These are phyloP conservation scores for Lepetodrilus schrolli DNA, from an alignment of 2,888 invertebrate genomes.

Conservation along the genomic window DNA sequence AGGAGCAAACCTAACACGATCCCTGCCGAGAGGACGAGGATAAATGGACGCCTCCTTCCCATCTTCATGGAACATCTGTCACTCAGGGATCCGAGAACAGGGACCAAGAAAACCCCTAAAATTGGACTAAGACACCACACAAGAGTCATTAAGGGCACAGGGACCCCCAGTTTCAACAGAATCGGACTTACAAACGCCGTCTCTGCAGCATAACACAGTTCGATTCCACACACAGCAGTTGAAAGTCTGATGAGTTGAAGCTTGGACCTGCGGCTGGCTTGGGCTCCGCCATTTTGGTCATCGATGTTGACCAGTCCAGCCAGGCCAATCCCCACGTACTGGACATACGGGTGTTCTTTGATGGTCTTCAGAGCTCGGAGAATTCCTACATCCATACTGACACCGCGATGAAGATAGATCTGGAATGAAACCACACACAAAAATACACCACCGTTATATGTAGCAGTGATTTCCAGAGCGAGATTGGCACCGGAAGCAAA, in stretches of 20 bases:
- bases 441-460: too few species aligned
- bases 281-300: slow-evolving; percentile 28
- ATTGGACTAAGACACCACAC: slow-evolving; percentile 96
- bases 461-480: too few species aligned
- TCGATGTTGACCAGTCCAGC: slow-evolving; percentile 46
- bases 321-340: slow-evolving; percentile 49
- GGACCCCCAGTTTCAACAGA: slow-evolving; percentile 90
- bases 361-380: slow-evolving; percentile 65
- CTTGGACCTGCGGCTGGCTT: slow-evolving; percentile 74
- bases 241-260: slow-evolving; percentile 85
- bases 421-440: too few species aligned
- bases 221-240: slow-evolving; percentile 96
- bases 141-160: slow-evolving; percentile 93
- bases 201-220: slow-evolving; percentile 97
- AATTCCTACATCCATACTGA: slow-evolving; percentile 71
- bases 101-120: slow-evolving; percentile 94
- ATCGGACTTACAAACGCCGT: slow-evolving; percentile 97
- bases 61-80: slow-evolving; percentile 88
- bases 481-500: too few species aligned
- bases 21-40: slow-evolving; percentile 89
- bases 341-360: slow-evolving; percentile 56
- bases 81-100: slow-evolving; percentile 91
- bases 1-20: slow-evolving; percentile 90
- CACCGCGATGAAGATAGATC: too few species aligned
- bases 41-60: slow-evolving; percentile 93